These are phyloP conservation scores for Horisme vitalbata DNA, from an alignment of 2,888 invertebrate species.

Conservation along the genomic window DNA sequence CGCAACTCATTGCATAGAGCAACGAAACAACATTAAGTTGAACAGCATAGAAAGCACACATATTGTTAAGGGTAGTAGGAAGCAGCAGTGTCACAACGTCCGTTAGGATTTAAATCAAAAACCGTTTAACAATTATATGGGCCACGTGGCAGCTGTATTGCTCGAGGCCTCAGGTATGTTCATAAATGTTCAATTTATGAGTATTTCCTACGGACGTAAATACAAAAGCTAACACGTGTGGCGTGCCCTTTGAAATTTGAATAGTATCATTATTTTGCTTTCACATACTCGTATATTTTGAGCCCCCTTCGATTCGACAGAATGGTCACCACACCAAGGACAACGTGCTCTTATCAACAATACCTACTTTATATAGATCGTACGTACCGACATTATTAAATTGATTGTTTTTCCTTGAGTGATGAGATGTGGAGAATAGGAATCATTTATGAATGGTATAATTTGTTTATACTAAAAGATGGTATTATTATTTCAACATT, in stretches of 20 bases:
- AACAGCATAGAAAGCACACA: constrained; percentile 14
- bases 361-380: constrained; percentile 6
- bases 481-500: no score
- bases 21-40: constrained; percentile 12
- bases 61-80: constrained; percentile 19
- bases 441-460: neutral
- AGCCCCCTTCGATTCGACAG: constrained; percentile 2
- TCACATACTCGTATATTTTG: no score
- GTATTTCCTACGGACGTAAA: constrained; percentile 12
- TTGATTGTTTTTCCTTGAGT: constrained; percentile 21
- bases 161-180: constrained; percentile 16
- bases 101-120: constrained; percentile 20
- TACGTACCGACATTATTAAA: constrained; percentile 6
- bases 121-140: constrained; percentile 24
- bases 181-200: constrained; percentile 14
- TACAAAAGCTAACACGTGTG: constrained; percentile 16
- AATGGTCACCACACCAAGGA: constrained; percentile 18
- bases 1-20: neutral
- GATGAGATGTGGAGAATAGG: constrained; percentile 7
- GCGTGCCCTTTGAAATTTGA: constrained; percentile 12
- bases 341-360: constrained; percentile 8
- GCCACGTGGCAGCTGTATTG: constrained; percentile 30
- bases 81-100: constrained; percentile 21
- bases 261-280: neutral
- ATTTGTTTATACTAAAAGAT: no score